Evolutionary conservation across 2,797 vertebrate genomes (phyloP), one percentile per base, ranked within the genome.

Genomic region (Cryptoblepharus egeriae): DNA sequence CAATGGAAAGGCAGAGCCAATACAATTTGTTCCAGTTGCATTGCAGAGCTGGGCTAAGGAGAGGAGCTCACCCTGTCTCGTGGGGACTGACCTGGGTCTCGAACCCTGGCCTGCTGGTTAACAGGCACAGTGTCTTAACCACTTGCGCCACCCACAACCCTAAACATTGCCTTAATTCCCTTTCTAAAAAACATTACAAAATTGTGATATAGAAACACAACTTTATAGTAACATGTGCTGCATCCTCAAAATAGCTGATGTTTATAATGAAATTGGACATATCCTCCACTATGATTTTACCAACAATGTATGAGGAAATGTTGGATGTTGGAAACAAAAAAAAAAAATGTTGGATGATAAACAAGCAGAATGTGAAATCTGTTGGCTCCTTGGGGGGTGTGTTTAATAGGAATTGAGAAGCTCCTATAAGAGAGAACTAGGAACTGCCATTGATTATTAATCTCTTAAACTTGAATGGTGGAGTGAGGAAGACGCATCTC

Each of bases 301-400:
- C 39, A 76, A 35, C 39, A 37, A 9, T 52, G 20, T 68, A 16
- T 35, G 73, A 32, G 49, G 12, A 45, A 20, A n/a, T n/a, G n/a
- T n/a, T n/a, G n/a, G n/a, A n/a, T n/a, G n/a, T n/a, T n/a, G n/a
- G n/a, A n/a, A n/a, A n/a, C n/a, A n/a, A n/a, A n/a, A n/a, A n/a
- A 35, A 64, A 60, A 28, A 52, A 72, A 80, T 49, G 42, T 24
- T 61, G 65, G 24, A 76, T 16, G 45, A 82, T 82, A 82, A 61
- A 61, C 11, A 3, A 75, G 35, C 30, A 28, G 61, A 69, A 76
- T 76, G 30, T 37, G 70, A 76, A 35, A 69, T 61, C 39, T 26
- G 58, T 49, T 58, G 20, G 65, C 39, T 61, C 70, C 39, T 76
- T 45, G 60, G 76, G 32, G 32, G 39, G 35, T 11, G 16, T n/a